phyloP scores from a whole-genome alignment of 2,113 vertebrate species.

The Eudyptes chrysolophus region DNA sequence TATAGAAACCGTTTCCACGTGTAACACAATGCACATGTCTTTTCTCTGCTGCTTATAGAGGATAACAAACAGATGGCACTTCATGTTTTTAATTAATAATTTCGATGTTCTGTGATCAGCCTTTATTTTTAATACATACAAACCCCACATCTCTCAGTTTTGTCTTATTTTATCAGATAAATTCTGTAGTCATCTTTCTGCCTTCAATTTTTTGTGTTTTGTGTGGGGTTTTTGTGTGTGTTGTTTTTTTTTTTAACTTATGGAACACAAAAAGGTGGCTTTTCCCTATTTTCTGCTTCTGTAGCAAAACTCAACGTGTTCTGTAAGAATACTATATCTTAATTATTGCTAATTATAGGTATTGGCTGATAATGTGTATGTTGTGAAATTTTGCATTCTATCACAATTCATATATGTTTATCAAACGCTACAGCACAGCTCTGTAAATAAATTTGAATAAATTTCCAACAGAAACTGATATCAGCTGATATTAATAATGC shows the following conservation, averaged over 20 bases:
- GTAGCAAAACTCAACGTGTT: not conserved
- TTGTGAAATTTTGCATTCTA: not conserved
- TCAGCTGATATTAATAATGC: not conserved
- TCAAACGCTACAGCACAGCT: not conserved
- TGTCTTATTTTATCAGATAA: not conserved
- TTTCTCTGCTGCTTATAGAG: not conserved
- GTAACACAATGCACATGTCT: not conserved
- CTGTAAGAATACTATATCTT: not conserved
- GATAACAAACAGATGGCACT: not conserved
- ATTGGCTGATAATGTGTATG: not conserved
- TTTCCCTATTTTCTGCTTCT: not conserved
- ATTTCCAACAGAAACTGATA: not conserved
- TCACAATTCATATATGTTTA: not conserved
- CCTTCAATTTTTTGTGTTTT: not conserved
- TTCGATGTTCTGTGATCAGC: not conserved
- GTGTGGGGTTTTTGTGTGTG: not conserved
- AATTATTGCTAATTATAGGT: not conserved
- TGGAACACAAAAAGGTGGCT: rapidly evolving
- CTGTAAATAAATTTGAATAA: not conserved
- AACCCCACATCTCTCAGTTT: not conserved
- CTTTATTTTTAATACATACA: not conserved
- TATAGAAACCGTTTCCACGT: not conserved
- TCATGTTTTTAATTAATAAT: not conserved
- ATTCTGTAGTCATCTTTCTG: not conserved
- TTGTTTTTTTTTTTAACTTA: not conserved